Evolutionary conservation across 2,888 invertebrate genomes (phyloP).

Genomic region (Melangyna quadrimaculata): DNA sequence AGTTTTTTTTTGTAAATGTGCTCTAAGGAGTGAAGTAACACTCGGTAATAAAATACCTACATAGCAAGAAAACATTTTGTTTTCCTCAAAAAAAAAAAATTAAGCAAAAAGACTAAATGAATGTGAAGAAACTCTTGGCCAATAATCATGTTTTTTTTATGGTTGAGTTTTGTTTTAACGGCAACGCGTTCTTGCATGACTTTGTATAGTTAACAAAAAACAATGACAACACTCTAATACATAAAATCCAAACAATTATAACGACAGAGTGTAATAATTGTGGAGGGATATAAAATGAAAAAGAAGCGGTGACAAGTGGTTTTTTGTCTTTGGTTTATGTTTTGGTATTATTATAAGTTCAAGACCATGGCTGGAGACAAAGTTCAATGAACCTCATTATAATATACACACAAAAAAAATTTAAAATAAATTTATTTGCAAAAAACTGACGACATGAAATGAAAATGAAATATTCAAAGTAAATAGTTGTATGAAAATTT

Average conservation of each 20-base stretch:
- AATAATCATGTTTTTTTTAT: not conserved
- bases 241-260: conserved; percentile 16
- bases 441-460: too few relatives aligned
- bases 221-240: not conserved
- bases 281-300: not conserved
- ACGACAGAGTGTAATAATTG: not conserved
- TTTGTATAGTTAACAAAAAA: not conserved
- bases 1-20: not conserved
- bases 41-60: conserved; percentile 19
- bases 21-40: not conserved
- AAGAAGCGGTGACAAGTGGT: not conserved
- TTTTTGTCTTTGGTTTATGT: not conserved
- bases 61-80: not conserved
- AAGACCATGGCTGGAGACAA: not conserved
- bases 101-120: not conserved
- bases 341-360: not conserved
- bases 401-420: not conserved
- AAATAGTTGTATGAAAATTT: too few relatives aligned
- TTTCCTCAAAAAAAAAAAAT: not conserved
- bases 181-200: not conserved
- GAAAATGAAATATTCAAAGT: too few relatives aligned
- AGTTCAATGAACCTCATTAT: not conserved
- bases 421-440: not conserved
- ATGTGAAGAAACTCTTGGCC: conserved; percentile 12
- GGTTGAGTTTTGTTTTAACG: not conserved